Evolutionary conservation across 2,113 vertebrate genomes (phyloP).

Genomic region (Dolichotis patagonum): DNA sequence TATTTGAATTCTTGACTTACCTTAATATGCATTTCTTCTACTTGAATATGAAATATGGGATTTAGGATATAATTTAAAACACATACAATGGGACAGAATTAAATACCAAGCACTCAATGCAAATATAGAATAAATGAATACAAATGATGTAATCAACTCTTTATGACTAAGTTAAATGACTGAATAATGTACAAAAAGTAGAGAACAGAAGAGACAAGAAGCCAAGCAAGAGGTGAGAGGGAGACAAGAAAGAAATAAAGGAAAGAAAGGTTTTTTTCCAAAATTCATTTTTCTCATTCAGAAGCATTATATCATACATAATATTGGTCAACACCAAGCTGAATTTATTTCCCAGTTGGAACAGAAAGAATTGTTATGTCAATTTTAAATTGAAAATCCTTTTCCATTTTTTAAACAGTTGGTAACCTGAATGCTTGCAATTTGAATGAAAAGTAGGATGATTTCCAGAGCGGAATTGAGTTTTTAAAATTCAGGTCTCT

Average conservation of each 20-base stretch:
- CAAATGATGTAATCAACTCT: background rate
- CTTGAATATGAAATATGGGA: background rate
- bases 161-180: background rate
- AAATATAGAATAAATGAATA: background rate
- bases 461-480: slow-evolving; percentile 63
- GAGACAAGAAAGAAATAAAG: too few species aligned
- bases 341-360: slow-evolving; percentile 68
- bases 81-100: background rate
- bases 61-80: fast-evolving
- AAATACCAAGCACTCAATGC: background rate
- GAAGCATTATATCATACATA: slow-evolving; percentile 13
- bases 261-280: background rate
- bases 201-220: fast-evolving
- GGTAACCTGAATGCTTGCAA: slow-evolving; percentile 75
- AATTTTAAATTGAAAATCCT: slow-evolving; percentile 76
- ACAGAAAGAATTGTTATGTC: slow-evolving; percentile 64
- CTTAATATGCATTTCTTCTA: background rate
- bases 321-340: slow-evolving; percentile 30
- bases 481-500: slow-evolving; percentile 71
- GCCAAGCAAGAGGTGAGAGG: background rate
- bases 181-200: background rate
- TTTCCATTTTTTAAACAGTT: slow-evolving; percentile 76
- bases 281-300: background rate
- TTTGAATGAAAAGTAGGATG: slow-evolving; percentile 79
- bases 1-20: background rate